Conservation (phyloP, 1,140 invertebrate genomes). For the Lysiphlebus fabarum region DNA sequence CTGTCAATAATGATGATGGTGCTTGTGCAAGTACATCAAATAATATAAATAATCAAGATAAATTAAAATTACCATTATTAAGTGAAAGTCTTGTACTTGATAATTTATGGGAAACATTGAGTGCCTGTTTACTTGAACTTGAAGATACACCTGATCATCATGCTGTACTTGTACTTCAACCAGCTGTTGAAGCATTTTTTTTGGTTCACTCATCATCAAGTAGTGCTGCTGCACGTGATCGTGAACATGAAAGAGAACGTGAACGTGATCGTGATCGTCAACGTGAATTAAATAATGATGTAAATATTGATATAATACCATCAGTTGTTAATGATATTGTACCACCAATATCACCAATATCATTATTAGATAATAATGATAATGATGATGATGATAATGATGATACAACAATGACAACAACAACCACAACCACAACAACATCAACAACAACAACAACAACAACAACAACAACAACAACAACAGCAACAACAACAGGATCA, state of each 20-base stretch:
- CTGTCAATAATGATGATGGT: slow-evolving; percentile 42
- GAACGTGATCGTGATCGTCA: slow-evolving; percentile 39
- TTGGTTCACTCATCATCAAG: slow-evolving; percentile 75
- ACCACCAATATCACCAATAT: slow-evolving; percentile 49
- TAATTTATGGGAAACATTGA: slow-evolving; percentile 78
- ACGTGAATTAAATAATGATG: slow-evolving; percentile 43
- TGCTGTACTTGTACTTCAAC: slow-evolving; percentile 88
- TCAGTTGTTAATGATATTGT: slow-evolving; percentile 16
- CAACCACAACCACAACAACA: too few relatives aligned
- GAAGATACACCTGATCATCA: slow-evolving; percentile 89
- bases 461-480: slow-evolving; percentile 43
- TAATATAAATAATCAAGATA: slow-evolving; percentile 37
- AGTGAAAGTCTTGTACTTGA: slow-evolving; percentile 74
- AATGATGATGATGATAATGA: too few relatives aligned
- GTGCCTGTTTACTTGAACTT: slow-evolving; percentile 76
- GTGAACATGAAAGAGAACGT: slow-evolving; percentile 32
- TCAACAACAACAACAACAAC: slow-evolving; percentile 46
- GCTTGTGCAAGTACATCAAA: slow-evolving; percentile 23
- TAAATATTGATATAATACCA: too few relatives aligned
- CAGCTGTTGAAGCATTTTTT: slow-evolving; percentile 90
- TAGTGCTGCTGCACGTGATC: slow-evolving; percentile 34
- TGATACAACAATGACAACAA: too few relatives aligned
- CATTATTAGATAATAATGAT: slow-evolving; percentile 41
- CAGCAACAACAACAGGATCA: slow-evolving; percentile 33
- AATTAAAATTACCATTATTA: slow-evolving; percentile 59